phyloP scores from a whole-genome alignment of 2,797 vertebrate genomes.

The Tamandua tetradactyla region DNA sequence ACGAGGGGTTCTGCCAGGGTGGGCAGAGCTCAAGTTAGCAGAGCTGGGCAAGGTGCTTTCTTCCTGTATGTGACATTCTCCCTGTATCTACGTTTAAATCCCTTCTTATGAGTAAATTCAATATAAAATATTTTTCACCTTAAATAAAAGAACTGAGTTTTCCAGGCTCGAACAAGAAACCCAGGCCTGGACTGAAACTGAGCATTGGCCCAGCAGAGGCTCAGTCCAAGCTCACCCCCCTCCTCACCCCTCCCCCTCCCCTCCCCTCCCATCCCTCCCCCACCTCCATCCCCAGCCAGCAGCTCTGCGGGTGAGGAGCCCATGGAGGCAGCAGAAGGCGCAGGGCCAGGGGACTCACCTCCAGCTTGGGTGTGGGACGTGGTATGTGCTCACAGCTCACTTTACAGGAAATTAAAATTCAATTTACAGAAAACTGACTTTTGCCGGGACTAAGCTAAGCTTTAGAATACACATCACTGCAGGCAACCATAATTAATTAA shows the following conservation, averaged over 20 bases:
- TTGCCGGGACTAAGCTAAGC: background rate
- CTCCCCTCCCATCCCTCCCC: too few species aligned
- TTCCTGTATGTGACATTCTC: background rate
- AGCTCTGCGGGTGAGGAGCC: too few species aligned
- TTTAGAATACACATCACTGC: background rate
- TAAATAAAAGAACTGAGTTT: background rate
- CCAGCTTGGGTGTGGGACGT: too few species aligned
- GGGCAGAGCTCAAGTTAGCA: too few species aligned
- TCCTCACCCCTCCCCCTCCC: too few species aligned
- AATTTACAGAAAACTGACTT: conserved; percentile 22
- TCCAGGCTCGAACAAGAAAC: background rate
- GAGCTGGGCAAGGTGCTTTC: too few species aligned
- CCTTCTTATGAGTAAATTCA: background rate
- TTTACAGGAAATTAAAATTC: background rate
- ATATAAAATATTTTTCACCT: background rate
- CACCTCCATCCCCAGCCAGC: too few species aligned
- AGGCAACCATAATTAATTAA: background rate
- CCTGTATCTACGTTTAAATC: background rate
- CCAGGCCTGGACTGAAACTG: conserved; percentile 1
- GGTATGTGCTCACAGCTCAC: background rate
- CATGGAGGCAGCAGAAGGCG: too few species aligned
- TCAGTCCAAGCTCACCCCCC: background rate
- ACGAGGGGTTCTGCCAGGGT: background rate
- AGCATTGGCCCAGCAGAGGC: background rate
- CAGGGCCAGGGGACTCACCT: too few species aligned